Percentiles rank a stretch among this genome's conserved stretches.
phyloP scores from a whole-genome alignment of 2,888 invertebrate genomes.

The Leptinotarsa tumamoca region DNA sequence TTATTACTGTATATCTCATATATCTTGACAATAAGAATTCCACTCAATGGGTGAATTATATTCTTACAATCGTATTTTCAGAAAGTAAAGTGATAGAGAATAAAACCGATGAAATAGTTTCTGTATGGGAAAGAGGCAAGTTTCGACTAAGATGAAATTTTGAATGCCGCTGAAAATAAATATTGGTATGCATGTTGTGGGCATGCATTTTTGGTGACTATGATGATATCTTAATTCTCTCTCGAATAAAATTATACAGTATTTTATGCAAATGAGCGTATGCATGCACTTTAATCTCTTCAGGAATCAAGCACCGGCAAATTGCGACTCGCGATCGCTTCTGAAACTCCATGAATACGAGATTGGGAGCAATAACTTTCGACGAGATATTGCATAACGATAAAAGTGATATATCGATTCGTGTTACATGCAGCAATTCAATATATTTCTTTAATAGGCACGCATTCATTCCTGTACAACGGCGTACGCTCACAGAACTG shows the following conservation, averaged over 20 bases:
- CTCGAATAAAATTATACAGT: not conserved
- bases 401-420: conserved; percentile 30
- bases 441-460: conserved; percentile 18
- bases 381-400: conserved; percentile 30
- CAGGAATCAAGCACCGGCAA: not conserved
- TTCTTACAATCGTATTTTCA: too few relatives aligned
- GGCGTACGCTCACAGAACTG: conserved; percentile 9
- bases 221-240: not conserved
- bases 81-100: too few relatives aligned
- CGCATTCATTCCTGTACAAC: conserved; percentile 10
- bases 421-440: conserved; percentile 19
- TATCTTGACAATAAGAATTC: too few relatives aligned
- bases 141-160: too few relatives aligned
- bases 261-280: not conserved
- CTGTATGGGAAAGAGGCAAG: too few relatives aligned
- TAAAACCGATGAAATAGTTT: too few relatives aligned
- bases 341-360: conserved; percentile 27
- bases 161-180: too few relatives aligned
- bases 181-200: too few relatives aligned
- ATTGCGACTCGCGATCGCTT: conserved; percentile 27
- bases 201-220: too few relatives aligned
- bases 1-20: too few relatives aligned
- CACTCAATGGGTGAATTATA: too few relatives aligned
- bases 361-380: conserved; percentile 25
- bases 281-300: conserved; percentile 1